phyloP scores from a whole-genome alignment of 2,797 vertebrate species.

The Lutjanus argentimaculatus region DNA sequence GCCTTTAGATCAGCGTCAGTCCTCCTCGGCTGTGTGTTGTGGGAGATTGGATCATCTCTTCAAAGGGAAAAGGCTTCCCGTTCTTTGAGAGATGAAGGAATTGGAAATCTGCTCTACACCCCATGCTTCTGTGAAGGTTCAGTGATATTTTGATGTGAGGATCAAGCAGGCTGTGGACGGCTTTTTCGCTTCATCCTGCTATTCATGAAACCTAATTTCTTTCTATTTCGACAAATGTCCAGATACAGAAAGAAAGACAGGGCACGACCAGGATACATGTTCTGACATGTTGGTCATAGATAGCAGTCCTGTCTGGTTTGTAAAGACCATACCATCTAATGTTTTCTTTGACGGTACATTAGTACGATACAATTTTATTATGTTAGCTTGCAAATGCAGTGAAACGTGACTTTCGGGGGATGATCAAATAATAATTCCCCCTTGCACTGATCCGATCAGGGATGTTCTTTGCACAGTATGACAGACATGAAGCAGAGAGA shows the following conservation, averaged over 20 bases:
- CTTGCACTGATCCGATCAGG: neutral
- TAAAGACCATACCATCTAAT: neutral
- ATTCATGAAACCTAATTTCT: slow-evolving; percentile 6
- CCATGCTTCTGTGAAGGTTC: slow-evolving; percentile 46
- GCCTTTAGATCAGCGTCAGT: slow-evolving; percentile 33
- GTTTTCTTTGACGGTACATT: neutral
- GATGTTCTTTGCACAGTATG: neutral
- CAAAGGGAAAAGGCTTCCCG: slow-evolving; percentile 43
- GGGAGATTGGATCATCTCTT: slow-evolving; percentile 52
- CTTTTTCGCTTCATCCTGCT: slow-evolving; percentile 33
- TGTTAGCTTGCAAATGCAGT: neutral
- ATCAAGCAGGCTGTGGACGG: slow-evolving; percentile 28
- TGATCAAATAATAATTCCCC: neutral
- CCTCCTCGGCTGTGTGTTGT: slow-evolving; percentile 7
- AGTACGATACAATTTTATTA: neutral
- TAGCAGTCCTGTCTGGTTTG: too few relatives aligned
- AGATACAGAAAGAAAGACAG: neutral
- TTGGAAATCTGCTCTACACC: slow-evolving; percentile 48
- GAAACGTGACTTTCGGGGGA: neutral
- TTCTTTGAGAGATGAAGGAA: slow-evolving; percentile 58
- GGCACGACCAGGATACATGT: neutral
- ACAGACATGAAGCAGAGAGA: neutral
- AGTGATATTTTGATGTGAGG: slow-evolving; percentile 55
- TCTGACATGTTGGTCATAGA: neutral
- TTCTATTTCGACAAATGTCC: slow-evolving; percentile 3